Base-by-base conservation (phyloP, 2,113 vertebrate genomes). In the Notothenia coriiceps region DNA sequence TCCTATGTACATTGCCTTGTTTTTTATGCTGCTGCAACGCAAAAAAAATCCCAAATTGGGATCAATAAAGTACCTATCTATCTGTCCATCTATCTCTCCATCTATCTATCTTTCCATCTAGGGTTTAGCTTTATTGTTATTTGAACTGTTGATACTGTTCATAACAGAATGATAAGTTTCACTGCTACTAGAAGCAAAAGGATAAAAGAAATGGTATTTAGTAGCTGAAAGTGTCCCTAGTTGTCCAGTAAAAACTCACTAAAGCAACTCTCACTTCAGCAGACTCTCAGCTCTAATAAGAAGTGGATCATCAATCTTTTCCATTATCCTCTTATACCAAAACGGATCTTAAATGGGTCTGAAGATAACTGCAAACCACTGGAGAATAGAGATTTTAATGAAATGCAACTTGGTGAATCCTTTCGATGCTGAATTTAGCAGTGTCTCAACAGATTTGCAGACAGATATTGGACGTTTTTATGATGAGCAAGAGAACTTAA, bases 381-480 rank as follows among this genome's bases (percentile, higher is more conserved):
- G 65, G 40, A 57, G 49, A 64, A 72, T 70, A 69, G 40, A 57
- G 49, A 64, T 75, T 70, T 82, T 59, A 29, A 11, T 62, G 14
- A 56, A 79, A 71, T 60, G 29, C 22, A 22, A 22, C 59, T 29
- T 40, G 11, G 35, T 54, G 35, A 61, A 18, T 54, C 44, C 10
- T 14, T 65, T 49, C 8, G 62, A 51, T 61, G 10, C 29, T 54
- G 29, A 46, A 64, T 25, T 59, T 52, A 69, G 18, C 35, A 9
- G 43, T n/a, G 17, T 86, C 46, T 64, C 7, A 56, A 10, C 2
- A n/a, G 50, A 69, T 20, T 46, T 40, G 35, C 5, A 10, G 49
- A 56, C n/a, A 66, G 10, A 59, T 49, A 33, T 56, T 15, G 57
- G 47, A 4, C 1, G 18, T 35, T 70, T 40, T 47, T 20, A 20